Base-by-base conservation (phyloP, 2,797 vertebrate species). In the Manis crassicaudata region DNA sequence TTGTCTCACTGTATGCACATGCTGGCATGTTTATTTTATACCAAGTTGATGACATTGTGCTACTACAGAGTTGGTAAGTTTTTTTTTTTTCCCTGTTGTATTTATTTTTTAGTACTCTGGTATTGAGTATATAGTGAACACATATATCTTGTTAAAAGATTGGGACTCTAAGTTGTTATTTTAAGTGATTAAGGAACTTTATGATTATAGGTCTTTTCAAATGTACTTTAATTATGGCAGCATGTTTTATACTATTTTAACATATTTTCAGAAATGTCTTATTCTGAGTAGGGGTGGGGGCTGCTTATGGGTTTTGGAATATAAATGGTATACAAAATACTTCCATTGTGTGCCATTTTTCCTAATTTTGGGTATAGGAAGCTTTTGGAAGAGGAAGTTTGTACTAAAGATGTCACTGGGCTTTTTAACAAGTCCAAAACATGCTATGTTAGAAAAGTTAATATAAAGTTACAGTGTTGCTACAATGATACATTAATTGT, bases 401-500 rank as follows among this genome's bases (percentile, higher is more conserved):
- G 6, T 56, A 32, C 75, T 81, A 43, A 72, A 60, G 60, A n/a
- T 94, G 16, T 89, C 50, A 37, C 52, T 95, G 27, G 54, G 32
- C 25, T 87, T 96, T 91, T 90, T 85, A 93, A 85, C 62, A 93
- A 90, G 50, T 72, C 50, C 35, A 32, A 93, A 92, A 75, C 77
- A 50, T 84, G 85, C 81, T 93, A 29, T 85, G 70, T 94, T 83
- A 92, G 92, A 89, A 95, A 94, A 93, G 87, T 95, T 92, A 97
- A 97, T 87, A 88, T 68, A 87, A 90, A 98, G 97, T 98, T 97
- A 96, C 95, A 92, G 14, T 14, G 32, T 94, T 98, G 88, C 92
- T 56, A 56, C 75, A 54, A 85, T 96, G 98, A 56, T 96, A 90
- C 25, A 93, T 96, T 98, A 98, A 98, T 98, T 98, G 98, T 73